Conservation (phyloP, 2,888 invertebrate species). For the Boloria selene region DNA sequence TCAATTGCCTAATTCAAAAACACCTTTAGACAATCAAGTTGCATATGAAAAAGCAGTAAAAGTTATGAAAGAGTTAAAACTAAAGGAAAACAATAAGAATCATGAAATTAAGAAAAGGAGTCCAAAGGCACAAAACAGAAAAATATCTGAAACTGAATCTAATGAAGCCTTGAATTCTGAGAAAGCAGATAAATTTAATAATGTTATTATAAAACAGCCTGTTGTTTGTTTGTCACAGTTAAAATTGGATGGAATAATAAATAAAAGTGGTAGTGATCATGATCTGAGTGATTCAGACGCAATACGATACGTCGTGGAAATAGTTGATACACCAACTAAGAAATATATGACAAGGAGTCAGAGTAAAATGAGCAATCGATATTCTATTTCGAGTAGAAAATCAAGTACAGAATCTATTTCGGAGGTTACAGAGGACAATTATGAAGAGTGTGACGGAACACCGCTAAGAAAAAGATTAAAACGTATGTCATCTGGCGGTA, state of each 20-base stretch:
- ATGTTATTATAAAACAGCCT: conserved; percentile 2
- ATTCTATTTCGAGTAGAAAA: conserved; percentile 7
- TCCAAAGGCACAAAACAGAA: conserved; percentile 12
- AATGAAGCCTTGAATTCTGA: background rate
- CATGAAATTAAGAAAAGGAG: conserved; percentile 18
- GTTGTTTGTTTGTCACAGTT: conserved; percentile 22
- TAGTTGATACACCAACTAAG: background rate
- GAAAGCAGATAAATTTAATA: background rate
- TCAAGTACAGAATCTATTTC: conserved; percentile 3
- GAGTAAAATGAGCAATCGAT: conserved; percentile 39
- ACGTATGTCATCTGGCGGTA: conserved; percentile 44
- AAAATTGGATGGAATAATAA: background rate
- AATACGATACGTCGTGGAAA: background rate
- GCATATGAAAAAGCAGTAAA: conserved; percentile 65
- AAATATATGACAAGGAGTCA: conserved; percentile 44
- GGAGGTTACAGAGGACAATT: conserved; percentile 2
- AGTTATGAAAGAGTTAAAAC: conserved; percentile 60
- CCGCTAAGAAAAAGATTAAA: conserved; percentile 38
- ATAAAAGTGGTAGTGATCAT: background rate
- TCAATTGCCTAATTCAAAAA: conserved; percentile 40
- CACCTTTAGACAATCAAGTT: conserved; percentile 53
- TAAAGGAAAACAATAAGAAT: conserved; percentile 39
- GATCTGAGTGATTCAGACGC: background rate
- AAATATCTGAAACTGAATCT: conserved; percentile 2
- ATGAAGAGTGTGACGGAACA: conserved; percentile 5